Base-by-base conservation (phyloP, 2,888 invertebrate species). In the Tetragonisca angustula region DNA sequence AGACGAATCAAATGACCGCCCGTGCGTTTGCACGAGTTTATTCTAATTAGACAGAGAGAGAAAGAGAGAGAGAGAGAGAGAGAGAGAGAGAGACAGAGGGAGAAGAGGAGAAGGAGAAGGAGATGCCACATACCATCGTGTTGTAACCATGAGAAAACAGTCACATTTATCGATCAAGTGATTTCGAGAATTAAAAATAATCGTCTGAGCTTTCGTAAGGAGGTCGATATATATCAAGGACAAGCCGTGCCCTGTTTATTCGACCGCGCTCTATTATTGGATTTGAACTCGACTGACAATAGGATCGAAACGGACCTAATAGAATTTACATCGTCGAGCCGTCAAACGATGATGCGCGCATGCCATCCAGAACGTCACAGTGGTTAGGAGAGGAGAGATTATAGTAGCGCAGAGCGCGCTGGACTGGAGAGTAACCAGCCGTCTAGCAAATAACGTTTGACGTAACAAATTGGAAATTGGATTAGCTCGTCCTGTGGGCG, bases 181-280 rank as follows among this genome's bases (percentile, higher is more conserved):
- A 86, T 85, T 86, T 85, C 79, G 85, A 19, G 86, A 84, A 86
- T 85, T 86, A 86, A 86, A 86, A 86, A 86, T 86, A 86, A 43
- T 43, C 79, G 84, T 75, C 32, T 50, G 79, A 67, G 81, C 76
- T 86, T 87, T 86, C 86, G 87, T 85, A 85, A 85, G 83, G 80
- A 85, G 86, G 83, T 79, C 85, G 85, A 85, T 85, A 83, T 75
- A 83, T 75, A 83, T 82, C 82, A 85, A 85, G 86, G 86, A 79
- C 85, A 77, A 81, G 80, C 78, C 78, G 74, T 75, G 76, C 80
- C 82, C 83, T 83, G 76, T 83, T 86, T 86, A 85, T 86, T 73
- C 79, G 85, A 75, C 76, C 77, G 76, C 73, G 83, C 85, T 74
- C 73, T 82, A 85, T 85, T 85, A 85, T 82, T 85, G 84, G 76